Evolutionary conservation across 2,797 vertebrate species (phyloP), one percentile per base, ranked within the genome.

Genomic region (Furcifer pardalis): DNA sequence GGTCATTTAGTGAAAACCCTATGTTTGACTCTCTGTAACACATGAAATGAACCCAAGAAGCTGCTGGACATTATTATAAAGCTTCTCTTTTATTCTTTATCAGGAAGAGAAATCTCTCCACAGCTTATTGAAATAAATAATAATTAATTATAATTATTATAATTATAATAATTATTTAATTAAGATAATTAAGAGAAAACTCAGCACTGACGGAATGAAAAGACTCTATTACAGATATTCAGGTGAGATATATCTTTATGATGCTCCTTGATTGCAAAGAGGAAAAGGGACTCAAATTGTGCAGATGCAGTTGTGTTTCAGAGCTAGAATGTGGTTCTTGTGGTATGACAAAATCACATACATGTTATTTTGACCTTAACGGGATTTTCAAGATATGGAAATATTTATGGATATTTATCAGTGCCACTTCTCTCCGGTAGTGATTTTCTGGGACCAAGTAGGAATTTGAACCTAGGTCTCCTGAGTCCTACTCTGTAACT

Each of bases 1-100:
- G 77, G 91, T 86, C 87, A 63, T 88, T 79, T 81, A 85, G 90
- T 83, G 49, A 83, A 65, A 80, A 52, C 32, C 35, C 4, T 17
- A 37, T 10, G 59, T 62, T 21, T 46, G 25, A 2, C 25, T 4
- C 7, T 49, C 30, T n/a, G 2, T n/a, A 32, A 56, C n/a, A 30
- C 30, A 42, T 44, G 56, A 37, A 79, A 79, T n/a, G 17, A 32
- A 2, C 19, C 32, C 23, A 19, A 52, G 15, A 72, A 63, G 35
- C 3, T 49, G 56, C 76, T 72, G 46, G 10, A 12, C 49, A 25
- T 23, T 52, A 35, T 69, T 52, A 40, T 23, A 6, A 62, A 63
- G 42, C 27, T 21, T 15, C 25, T 42, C 15, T 60, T 35, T 73
- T 37, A 42, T 56, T n/a, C 65, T 65, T 84, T 65, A 42, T 32